Percentiles rank a stretch among this genome's conserved stretches.
These are phyloP conservation scores for Mimumesa dahlbomi DNA, from an alignment of 2,888 invertebrate genomes.

Conservation along the genomic window DNA sequence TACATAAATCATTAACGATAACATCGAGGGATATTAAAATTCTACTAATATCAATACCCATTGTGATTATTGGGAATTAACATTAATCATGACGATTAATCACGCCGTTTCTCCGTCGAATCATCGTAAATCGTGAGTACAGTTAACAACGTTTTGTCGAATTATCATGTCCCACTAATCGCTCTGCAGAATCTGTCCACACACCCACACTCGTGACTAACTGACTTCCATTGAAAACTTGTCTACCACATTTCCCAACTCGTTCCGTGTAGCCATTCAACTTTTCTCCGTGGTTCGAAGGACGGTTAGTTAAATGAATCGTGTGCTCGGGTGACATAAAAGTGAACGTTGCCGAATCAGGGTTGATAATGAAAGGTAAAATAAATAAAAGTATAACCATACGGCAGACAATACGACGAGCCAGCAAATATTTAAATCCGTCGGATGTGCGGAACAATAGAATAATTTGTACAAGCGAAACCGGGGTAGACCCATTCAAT, in stretches of 20 bases:
- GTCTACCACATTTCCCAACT: constrained; percentile 68
- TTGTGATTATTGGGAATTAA: no score
- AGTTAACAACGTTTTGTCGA: constrained; percentile 10
- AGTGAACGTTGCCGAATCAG: constrained; percentile 46
- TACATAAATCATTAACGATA: no score
- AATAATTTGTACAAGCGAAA: no score
- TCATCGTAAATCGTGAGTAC: not conserved
- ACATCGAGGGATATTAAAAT: no score
- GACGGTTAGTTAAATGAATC: constrained; percentile 47
- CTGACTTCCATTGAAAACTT: constrained; percentile 61
- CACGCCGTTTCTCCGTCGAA: no score
- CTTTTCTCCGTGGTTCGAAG: constrained; percentile 63
- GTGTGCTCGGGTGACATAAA: constrained; percentile 26
- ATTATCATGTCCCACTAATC: constrained; percentile 38
- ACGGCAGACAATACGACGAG: not conserved
- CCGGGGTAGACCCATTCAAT: no score
- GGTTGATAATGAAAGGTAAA: constrained; percentile 47
- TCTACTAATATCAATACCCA: no score
- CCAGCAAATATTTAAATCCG: no score
- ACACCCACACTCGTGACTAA: constrained; percentile 34
- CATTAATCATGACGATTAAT: no score
- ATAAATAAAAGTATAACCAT: not conserved
- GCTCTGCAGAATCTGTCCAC: constrained; percentile 19
- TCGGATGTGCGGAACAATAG: no score
- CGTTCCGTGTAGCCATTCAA: constrained; percentile 66